Conservation (phyloP, 2,888 invertebrate species). For the Drosophila robusta region DNA sequence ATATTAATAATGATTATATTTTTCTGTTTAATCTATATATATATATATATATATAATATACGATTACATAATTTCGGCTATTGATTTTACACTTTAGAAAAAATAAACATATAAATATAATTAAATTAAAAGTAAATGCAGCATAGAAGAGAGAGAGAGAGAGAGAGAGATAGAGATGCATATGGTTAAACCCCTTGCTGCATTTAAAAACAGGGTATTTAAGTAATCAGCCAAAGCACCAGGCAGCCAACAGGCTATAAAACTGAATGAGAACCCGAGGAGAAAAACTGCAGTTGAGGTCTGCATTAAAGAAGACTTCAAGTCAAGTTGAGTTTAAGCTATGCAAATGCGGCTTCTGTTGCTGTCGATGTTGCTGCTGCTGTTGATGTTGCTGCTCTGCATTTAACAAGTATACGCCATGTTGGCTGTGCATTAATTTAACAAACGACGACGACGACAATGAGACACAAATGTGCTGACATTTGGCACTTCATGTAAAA, state of each 20-base stretch:
- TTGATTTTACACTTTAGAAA: too few species aligned
- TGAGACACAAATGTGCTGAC: slow-evolving; percentile 74
- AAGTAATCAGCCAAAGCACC: not conserved
- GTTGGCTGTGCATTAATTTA: slow-evolving; percentile 70
- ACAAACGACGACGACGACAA: slow-evolving; percentile 38
- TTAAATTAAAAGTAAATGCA: not conserved
- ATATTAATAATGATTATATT: too few species aligned
- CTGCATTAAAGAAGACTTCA: slow-evolving; percentile 15
- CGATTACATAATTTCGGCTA: too few species aligned
- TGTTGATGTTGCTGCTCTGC: slow-evolving; percentile 44
- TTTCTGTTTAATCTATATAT: too few species aligned
- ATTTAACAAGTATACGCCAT: slow-evolving; percentile 74
- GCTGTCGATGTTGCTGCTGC: slow-evolving; percentile 27
- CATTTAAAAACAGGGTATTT: slow-evolving; percentile 14
- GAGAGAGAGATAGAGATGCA: too few species aligned
- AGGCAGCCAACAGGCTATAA: slow-evolving; percentile 7
- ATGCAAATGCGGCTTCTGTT: slow-evolving; percentile 46
- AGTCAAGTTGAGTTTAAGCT: slow-evolving; percentile 40
- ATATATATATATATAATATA: too few species aligned
- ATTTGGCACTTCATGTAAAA: slow-evolving; percentile 68
- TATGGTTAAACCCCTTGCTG: too few species aligned
- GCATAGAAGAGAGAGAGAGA: too few species aligned
- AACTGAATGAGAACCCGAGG: slow-evolving; percentile 31
- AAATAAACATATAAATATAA: too few species aligned
- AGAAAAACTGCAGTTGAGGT: slow-evolving; percentile 14